phyloP scores from a whole-genome alignment of 2,888 invertebrate species.

The Phorcus lineatus region DNA sequence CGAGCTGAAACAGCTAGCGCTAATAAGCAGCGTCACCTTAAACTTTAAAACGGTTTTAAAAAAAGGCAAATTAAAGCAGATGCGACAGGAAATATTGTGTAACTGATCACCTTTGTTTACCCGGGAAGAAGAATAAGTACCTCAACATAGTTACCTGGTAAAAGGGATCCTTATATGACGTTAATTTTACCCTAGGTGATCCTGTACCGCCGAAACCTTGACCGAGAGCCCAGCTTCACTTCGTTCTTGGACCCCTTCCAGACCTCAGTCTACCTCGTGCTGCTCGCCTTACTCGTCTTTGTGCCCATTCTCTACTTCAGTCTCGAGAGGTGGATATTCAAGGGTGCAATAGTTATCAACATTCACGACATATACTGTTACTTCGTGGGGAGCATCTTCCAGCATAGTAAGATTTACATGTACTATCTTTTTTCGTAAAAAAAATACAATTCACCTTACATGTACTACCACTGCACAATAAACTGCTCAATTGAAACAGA shows the following conservation, averaged over 20 bases:
- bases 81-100: too few species aligned
- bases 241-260: background rate
- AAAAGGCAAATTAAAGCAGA: too few species aligned
- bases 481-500: too few species aligned
- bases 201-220: background rate
- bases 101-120: too few species aligned
- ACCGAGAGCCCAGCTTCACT: background rate
- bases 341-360: background rate
- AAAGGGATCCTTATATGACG: too few species aligned
- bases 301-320: background rate
- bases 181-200: background rate
- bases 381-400: background rate
- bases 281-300: background rate
- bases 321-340: background rate
- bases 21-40: too few species aligned
- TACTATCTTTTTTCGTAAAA: background rate
- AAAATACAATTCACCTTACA: too few species aligned
- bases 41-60: too few species aligned
- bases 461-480: too few species aligned
- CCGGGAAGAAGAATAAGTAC: too few species aligned
- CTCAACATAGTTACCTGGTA: too few species aligned
- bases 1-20: too few species aligned
- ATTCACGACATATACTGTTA: background rate
- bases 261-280: background rate
- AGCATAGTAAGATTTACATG: background rate